Base-by-base conservation (phyloP, 92 coral and sea anemone genomes). In the Siderastrea siderea region DNA sequence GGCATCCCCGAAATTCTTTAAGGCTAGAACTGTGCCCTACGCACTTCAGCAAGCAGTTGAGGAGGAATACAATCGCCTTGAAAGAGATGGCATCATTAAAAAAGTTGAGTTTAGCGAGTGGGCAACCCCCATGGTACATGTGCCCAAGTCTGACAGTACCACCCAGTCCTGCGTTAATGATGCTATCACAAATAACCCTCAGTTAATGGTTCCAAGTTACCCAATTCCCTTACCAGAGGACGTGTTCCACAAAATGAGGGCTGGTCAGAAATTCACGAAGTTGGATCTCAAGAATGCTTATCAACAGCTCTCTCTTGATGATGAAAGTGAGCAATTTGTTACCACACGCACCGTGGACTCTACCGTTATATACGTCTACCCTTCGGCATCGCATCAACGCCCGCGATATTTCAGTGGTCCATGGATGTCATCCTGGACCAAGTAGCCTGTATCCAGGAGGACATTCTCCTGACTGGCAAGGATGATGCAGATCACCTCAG, bases 111-210 rank as follows among this genome's bases (percentile, higher is more conserved):
- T 73, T 73, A 71, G 87, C n/a, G 83, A 90, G 53, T 90, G 93
- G 93, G 93, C 93, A 5, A 86, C 88, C 65, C 94, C 95, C 4
- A 85, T 92, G 91, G 95, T 92, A 5, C 95, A 89, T 78, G 81
- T 91, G 46, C 77, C 51, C 2, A 92, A 92, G 79, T 53, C 77
- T 62, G 85, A 85, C 82, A 58, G 83, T 10, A 75, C 49, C 2
- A 89, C 84, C 10, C 84, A 90, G 68, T 89, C 93, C 55, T 90
- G 91, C 52, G 93, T 93, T 5, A 87, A 86, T 74, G 90, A 89
- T 53, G 78, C 91, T 4, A 78, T 90, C 52, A 90, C 93, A 19
- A 54, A 82, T 47, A 90, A 90, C 80, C 93, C 86, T 12, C 71
- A 68, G 63, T 70, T 90, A 38, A 50, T 90, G 12, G 88, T 86